Evolutionary conservation across 2,888 invertebrate species (phyloP).

Genomic region (Eupithecia vulgata): DNA sequence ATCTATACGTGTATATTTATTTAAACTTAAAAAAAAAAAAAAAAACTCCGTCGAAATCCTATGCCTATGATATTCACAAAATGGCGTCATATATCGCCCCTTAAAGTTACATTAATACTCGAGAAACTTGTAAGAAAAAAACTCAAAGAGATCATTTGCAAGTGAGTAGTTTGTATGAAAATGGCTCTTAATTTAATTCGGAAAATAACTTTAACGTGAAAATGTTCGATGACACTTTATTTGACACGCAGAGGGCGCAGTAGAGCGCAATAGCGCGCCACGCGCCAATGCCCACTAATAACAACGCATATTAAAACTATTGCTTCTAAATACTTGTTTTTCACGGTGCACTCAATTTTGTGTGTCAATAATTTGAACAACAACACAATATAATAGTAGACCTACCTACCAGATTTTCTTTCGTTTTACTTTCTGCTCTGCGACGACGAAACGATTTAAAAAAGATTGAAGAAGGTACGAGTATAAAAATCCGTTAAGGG

Average conservation of each 20-base stretch:
- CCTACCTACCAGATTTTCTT: too few relatives aligned
- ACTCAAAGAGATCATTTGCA: background rate
- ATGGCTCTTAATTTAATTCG: background rate
- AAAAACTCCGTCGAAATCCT: too few relatives aligned
- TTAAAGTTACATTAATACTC: background rate
- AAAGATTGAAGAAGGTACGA: too few relatives aligned
- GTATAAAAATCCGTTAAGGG: too few relatives aligned
- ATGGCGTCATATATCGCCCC: too few relatives aligned
- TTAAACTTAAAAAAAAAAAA: too few relatives aligned
- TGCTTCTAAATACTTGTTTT: background rate
- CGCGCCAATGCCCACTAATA: slow-evolving; percentile 11
- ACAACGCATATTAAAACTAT: slow-evolving; percentile 5
- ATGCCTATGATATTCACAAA: too few relatives aligned
- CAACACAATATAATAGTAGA: too few relatives aligned
- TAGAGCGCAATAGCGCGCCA: slow-evolving; percentile 24
- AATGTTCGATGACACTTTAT: slow-evolving; percentile 27
- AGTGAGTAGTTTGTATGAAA: background rate
- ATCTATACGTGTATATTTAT: background rate
- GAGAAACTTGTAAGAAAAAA: background rate
- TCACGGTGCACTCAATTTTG: too few relatives aligned
- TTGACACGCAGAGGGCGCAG: slow-evolving; percentile 23
- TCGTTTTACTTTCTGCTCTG: too few relatives aligned
- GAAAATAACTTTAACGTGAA: background rate
- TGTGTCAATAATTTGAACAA: too few relatives aligned
- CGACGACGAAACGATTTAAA: too few relatives aligned